Conservation (phyloP, 2,113 vertebrate species). For the Mustela lutreola region DNA sequence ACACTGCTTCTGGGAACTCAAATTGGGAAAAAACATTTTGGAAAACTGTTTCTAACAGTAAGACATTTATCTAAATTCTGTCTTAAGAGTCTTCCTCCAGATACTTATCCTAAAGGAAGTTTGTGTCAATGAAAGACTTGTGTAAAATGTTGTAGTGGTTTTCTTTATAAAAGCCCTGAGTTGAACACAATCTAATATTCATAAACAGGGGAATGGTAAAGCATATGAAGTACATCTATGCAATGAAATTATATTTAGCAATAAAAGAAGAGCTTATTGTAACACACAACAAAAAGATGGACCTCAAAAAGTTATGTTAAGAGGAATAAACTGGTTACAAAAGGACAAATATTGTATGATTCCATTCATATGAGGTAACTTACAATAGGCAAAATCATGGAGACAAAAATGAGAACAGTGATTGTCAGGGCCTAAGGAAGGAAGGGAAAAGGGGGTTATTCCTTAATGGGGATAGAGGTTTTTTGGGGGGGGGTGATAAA, state of each 20-base stretch:
- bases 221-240: background rate
- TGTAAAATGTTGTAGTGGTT: background rate
- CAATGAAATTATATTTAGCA: background rate
- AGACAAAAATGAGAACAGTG: background rate
- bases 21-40: background rate
- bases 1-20: background rate
- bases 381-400: background rate
- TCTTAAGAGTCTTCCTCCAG: background rate
- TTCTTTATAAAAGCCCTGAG: background rate
- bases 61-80: background rate
- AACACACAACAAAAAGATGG: background rate
- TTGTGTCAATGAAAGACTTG: background rate
- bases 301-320: background rate
- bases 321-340: background rate
- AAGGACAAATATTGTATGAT: background rate
- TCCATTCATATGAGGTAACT: background rate
- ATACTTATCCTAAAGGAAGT: background rate
- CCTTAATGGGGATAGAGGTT: background rate
- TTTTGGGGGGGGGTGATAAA: background rate
- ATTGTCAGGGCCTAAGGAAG: background rate
- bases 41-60: background rate
- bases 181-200: background rate
- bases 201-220: background rate
- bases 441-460: background rate
- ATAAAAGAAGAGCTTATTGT: background rate